Evolutionary conservation across 2,888 invertebrate species (phyloP).

Genomic region (Andrena minutula): DNA sequence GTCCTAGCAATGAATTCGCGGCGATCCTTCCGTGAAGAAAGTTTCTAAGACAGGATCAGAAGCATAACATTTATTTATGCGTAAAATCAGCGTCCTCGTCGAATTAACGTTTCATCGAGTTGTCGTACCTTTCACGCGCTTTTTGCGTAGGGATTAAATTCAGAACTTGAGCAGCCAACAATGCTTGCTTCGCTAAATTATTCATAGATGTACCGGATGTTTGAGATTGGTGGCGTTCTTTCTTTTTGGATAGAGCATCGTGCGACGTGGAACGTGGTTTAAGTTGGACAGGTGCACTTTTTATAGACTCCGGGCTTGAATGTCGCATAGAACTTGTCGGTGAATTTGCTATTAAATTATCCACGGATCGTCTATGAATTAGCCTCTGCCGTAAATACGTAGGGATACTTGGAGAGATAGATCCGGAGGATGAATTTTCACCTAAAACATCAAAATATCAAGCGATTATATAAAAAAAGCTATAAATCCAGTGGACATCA

Average conservation of each 20-base stretch:
- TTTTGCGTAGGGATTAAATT: slow-evolving; percentile 93
- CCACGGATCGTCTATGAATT: slow-evolving; percentile 82
- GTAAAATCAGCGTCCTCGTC: not conserved
- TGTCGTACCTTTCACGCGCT: slow-evolving; percentile 90
- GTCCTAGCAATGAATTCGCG: slow-evolving; percentile 92
- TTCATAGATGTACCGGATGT: slow-evolving; percentile 86
- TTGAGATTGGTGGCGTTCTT: slow-evolving; percentile 73
- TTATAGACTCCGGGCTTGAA: slow-evolving; percentile 83
- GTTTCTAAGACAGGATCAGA: slow-evolving; percentile 86
- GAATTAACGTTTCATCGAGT: not conserved
- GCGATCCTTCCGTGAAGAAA: slow-evolving; percentile 93
- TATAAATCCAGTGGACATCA: slow-evolving; percentile 3
- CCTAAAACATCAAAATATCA: slow-evolving; percentile 71
- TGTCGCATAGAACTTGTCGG: slow-evolving; percentile 81
- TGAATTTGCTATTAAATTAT: slow-evolving; percentile 81
- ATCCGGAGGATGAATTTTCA: slow-evolving; percentile 81
- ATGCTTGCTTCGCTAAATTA: slow-evolving; percentile 90
- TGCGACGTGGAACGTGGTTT: slow-evolving; percentile 82
- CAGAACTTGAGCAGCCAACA: slow-evolving; percentile 92
- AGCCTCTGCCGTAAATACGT: slow-evolving; percentile 76
- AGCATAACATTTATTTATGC: not conserved
- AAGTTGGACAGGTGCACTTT: slow-evolving; percentile 81
- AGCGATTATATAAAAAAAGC: slow-evolving; percentile 35
- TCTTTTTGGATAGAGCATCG: slow-evolving; percentile 79
- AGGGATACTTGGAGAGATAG: slow-evolving; percentile 80